These are phyloP conservation scores for Coremacera marginata DNA, from an alignment of 2,888 invertebrate genomes.

Conservation along the genomic window DNA sequence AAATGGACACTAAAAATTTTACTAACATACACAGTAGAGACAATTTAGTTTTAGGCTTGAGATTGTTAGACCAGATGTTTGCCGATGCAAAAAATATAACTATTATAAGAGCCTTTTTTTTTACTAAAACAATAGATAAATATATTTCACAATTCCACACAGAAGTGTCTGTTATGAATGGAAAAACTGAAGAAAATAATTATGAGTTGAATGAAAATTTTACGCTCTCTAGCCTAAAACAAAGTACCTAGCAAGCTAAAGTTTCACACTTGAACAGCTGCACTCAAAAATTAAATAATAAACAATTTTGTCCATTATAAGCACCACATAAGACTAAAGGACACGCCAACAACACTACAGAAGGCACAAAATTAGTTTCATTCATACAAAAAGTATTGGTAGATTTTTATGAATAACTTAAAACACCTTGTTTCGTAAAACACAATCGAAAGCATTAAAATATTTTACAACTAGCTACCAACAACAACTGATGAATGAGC, in stretches of 20 bases:
- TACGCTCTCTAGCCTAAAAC: not conserved
- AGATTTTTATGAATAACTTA: slow-evolving; percentile 9
- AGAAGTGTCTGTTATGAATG: not conserved
- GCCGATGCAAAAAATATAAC: not conserved
- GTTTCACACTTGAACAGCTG: slow-evolving; percentile 1
- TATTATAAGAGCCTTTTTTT: not conserved
- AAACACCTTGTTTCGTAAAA: not conserved
- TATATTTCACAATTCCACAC: not conserved
- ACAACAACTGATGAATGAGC: not conserved
- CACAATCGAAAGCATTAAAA: not conserved
- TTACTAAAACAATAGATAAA: not conserved
- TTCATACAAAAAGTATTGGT: not conserved
- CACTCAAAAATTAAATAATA: not conserved
- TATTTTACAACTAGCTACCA: not conserved
- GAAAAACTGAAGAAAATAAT: not conserved
- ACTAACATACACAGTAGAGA: too few species aligned
- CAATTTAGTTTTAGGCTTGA: too few species aligned
- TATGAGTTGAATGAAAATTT: not conserved
- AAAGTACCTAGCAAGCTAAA: not conserved
- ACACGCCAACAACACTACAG: not conserved
- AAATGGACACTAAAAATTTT: too few species aligned
- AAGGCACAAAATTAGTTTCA: not conserved
- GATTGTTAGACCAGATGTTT: not conserved
- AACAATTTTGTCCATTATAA: not conserved
- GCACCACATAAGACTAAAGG: too few species aligned